Conservation (phyloP, 2,797 vertebrate genomes). For the Myiothlypis chrysogaster region DNA sequence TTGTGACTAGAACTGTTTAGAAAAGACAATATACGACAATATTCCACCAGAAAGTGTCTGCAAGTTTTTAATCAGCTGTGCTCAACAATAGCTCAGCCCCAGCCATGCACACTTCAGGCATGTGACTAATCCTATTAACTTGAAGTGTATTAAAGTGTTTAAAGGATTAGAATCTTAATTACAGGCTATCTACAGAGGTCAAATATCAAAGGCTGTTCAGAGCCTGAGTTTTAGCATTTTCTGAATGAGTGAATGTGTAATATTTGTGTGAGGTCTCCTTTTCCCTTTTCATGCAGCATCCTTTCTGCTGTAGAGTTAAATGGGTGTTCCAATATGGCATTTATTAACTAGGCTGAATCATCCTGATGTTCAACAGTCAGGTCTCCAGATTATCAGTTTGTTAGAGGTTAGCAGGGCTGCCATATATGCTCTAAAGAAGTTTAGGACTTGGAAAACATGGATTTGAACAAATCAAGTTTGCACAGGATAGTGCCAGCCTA, state of each 20-base stretch:
- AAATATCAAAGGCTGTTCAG: slow-evolving; percentile 38
- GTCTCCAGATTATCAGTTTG: not conserved
- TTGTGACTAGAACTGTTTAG: not conserved
- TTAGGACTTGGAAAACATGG: not conserved
- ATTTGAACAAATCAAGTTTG: not conserved
- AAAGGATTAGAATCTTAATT: slow-evolving; percentile 50
- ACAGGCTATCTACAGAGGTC: slow-evolving; percentile 31
- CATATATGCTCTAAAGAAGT: not conserved
- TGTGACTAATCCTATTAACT: slow-evolving; percentile 40
- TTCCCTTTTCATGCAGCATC: not conserved
- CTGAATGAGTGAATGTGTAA: slow-evolving; percentile 26
- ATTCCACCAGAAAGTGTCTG: not conserved
- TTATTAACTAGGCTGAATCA: not conserved
- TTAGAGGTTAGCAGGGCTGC: not conserved
- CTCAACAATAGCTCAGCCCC: not conserved
- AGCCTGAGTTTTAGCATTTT: slow-evolving; percentile 14
- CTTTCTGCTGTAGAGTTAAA: not conserved
- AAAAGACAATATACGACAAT: not conserved
- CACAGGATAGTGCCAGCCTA: not conserved
- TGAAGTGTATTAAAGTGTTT: slow-evolving; percentile 24
- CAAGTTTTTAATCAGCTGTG: not conserved
- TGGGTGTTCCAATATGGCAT: not conserved
- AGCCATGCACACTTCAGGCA: not conserved
- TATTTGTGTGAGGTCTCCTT: not conserved
- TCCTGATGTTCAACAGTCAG: not conserved